Evolutionary conservation across 1,140 invertebrate species (phyloP), one percentile per base, ranked within the genome.

Genomic region (Nomia melanderi): DNA sequence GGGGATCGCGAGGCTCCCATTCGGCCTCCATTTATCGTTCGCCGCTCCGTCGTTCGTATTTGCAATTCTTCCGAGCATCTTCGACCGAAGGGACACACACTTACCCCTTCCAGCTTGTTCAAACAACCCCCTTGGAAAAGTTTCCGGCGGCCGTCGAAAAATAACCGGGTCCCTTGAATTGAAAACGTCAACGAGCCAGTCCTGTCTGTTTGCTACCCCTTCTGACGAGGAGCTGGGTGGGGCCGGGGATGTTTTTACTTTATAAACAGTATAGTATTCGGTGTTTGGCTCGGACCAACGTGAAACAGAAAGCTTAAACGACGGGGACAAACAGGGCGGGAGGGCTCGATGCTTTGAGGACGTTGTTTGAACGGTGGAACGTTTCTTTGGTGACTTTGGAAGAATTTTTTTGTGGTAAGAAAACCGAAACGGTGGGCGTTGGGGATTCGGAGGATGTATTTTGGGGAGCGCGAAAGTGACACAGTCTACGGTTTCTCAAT

Each of bases 11-110:
- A 25, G 78, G 25, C 6, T 31, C 27, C 47, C 20, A 14, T 80
- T 47, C 70, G 9, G 17, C 27, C 12, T 31, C 33, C 76, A 27
- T 70, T 56, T 81, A 81, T 71, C 60, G 20, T 54, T n/a, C 25
- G 29, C 3, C 20, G 25, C 25, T 25, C 29, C 14, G 25, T 20
- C 27, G 31, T 57, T 25, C 25, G 20, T 25, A 56, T 66, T 41
- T 56, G 62, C 47, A 31, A 73, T 31, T 64, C 53, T 56, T n/a
- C 12, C 47, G 1, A 41, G 27, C 33, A 17, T 41, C 60, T 54
- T 64, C 47, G 44, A 12, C 50, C 14, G 60, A 50, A 54, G 44
- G 17, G 44, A 39, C 33, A 25, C 33, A 25, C 25, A 4, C 33
- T 56, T 33, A 60, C 33, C 20, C 44, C 17, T 20, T n/a, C n/a